Percentiles rank a stretch among this genome's conserved stretches.
These are phyloP conservation scores for Amaurobius ferox DNA, from an alignment of 2,888 invertebrate genomes.

Conservation along the genomic window DNA sequence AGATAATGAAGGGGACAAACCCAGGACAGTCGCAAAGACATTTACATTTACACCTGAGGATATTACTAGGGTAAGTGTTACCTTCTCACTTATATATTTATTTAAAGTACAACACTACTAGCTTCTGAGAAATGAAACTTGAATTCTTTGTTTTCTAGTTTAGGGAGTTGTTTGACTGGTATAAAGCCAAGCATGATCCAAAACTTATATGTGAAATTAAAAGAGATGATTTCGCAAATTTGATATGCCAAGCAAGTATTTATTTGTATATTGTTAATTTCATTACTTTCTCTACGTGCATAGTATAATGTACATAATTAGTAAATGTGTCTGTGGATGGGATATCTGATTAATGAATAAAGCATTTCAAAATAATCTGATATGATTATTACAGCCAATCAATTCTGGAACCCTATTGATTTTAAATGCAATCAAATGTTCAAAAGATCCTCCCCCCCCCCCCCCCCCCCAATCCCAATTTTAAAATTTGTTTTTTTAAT, in stretches of 20 bases:
- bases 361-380: too few species aligned
- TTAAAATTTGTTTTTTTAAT: too few species aligned
- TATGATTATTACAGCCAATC: too few species aligned
- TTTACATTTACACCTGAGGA: conserved; percentile 50
- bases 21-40: conserved; percentile 59
- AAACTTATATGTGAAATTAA: conserved; percentile 55
- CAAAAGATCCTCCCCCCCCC: too few species aligned
- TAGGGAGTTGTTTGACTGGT: conserved; percentile 41
- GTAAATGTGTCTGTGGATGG: too few species aligned
- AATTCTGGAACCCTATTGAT: too few species aligned
- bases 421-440: too few species aligned
- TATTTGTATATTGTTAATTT: not conserved
- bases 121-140: not conserved
- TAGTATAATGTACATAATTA: too few species aligned
- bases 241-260: conserved; percentile 49
- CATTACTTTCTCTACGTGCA: not conserved
- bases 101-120: not conserved
- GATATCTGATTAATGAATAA: too few species aligned
- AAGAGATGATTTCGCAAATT: conserved; percentile 43
- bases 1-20: conserved; percentile 38
- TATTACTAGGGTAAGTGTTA: conserved; percentile 24
- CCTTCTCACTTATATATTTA: not conserved
- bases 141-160: conserved; percentile 31
- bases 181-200: conserved; percentile 43
- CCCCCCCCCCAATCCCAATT: too few species aligned